Evolutionary conservation across 1,140 invertebrate species (phyloP), one percentile per base, ranked within the genome.

Genomic region (Aricia agestis): DNA sequence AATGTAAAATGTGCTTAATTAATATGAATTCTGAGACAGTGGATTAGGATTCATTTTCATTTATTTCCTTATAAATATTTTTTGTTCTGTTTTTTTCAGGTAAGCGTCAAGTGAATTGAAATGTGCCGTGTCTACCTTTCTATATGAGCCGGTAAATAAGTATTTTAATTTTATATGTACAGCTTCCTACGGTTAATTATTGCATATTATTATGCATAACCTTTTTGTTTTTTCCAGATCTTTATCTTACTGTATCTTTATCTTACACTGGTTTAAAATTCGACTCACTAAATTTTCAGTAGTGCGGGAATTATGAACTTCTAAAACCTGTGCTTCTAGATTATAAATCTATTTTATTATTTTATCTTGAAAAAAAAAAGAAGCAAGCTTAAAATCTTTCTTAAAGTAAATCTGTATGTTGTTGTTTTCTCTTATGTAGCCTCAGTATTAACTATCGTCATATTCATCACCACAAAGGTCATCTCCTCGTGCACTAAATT

Each of bases 391-490:
- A 3, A 2, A 6, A 32, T 45, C 42, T 6, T 11, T 4, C 11
- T 52, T 42, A 42, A 42, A 42, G 6, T 42, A 42, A 42, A 42
- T 1, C 41, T 13, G 11, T 15, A 52, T 52, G 6, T 52, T 52
- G 3, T 52, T 52, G 45, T 11, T 52, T 52, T 7, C 10, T 63
- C 11, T 63, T 25, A 19, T 3, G 1, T 11, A n/a, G 15, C 18
- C 18, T 25, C 59, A 63, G 17, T 19, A 25, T 52, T 19, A 25
- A 63, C 73, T 25, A 67, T 36, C 57, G 67, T 69, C 69, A 70
- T 71, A 71, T 74, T 71, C 67, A 72, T 77, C 76, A 74, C 70
- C 73, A 66, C 75, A 75, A 77, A 77, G 68, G 74, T 77, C 72
- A 74, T 58, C 74, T 67, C 52, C 73, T 70, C 70, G 59, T 72